Conservation (phyloP, 2,797 vertebrate genomes). For the Neoniphon sammara region DNA sequence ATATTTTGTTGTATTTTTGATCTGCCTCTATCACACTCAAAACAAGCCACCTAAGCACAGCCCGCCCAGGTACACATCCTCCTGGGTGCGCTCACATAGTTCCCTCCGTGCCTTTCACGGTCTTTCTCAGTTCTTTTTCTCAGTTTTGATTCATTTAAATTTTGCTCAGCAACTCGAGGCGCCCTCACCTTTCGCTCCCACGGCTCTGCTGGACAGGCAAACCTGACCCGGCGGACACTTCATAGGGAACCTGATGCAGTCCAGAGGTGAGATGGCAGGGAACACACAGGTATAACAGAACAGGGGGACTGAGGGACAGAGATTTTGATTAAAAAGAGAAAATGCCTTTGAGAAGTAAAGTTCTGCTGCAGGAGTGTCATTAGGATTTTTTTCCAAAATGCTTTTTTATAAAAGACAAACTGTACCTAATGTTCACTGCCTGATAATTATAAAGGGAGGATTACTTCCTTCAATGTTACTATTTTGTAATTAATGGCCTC, state of each 20-base stretch:
- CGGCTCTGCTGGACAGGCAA: constrained; percentile 80
- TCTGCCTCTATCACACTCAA: too few relatives aligned
- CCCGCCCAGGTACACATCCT: too few relatives aligned
- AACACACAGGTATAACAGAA: constrained; percentile 86
- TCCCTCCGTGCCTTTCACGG: neutral
- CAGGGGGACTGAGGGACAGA: constrained; percentile 69
- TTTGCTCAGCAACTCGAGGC: neutral
- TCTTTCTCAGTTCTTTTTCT: constrained; percentile 50
- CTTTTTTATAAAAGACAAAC: neutral
- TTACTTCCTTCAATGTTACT: too few relatives aligned
- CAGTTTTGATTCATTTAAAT: constrained; percentile 54
- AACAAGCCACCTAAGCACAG: too few relatives aligned
- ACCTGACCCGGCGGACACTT: constrained; percentile 75
- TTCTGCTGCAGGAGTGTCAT: neutral
- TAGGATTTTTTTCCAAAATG: neutral
- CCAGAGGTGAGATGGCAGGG: constrained; percentile 80
- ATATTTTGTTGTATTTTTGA: too few relatives aligned
- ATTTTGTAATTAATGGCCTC: neutral
- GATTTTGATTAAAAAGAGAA: constrained; percentile 1
- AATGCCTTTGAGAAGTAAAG: neutral
- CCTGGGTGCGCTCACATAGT: neutral
- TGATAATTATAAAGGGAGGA: neutral
- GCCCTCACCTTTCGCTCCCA: constrained; percentile 75
- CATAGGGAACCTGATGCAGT: constrained; percentile 81
- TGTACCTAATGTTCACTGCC: too few relatives aligned